These are phyloP conservation scores for Urocitellus parryii DNA, from an alignment of 2,113 vertebrate genomes.

Conservation along the genomic window DNA sequence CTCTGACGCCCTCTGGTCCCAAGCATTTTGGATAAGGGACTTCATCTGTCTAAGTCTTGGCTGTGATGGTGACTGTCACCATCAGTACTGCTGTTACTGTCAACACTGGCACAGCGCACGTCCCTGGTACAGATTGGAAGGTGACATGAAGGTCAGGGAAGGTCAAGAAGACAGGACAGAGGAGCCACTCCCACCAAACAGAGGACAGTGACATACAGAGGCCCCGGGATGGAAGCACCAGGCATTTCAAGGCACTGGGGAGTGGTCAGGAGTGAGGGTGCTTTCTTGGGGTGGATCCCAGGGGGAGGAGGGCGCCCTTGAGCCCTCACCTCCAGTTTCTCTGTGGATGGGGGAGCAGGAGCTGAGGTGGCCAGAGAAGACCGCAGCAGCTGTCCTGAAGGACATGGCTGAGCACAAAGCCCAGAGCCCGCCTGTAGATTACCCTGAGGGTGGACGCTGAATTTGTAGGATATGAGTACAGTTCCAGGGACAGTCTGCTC, in stretches of 20 bases:
- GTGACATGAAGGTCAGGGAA: no score
- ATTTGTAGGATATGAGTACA: background rate
- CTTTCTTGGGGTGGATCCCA: background rate
- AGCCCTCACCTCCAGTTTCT: background rate
- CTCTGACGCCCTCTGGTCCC: background rate
- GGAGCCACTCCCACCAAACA: background rate
- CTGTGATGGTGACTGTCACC: background rate
- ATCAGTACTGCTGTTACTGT: rapidly evolving
- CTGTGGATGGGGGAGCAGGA: background rate
- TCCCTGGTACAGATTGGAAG: background rate
- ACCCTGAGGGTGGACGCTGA: background rate
- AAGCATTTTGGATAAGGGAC: background rate
- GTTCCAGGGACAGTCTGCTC: background rate
- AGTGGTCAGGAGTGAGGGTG: background rate
- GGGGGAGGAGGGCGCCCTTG: background rate
- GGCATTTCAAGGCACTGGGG: no score
- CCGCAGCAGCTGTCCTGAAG: rapidly evolving
- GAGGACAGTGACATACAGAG: background rate
- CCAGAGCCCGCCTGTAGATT: background rate
- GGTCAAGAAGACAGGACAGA: background rate
- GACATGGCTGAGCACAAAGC: background rate
- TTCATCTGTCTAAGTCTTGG: background rate
- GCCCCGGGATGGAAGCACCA: background rate
- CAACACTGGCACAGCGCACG: rapidly evolving
- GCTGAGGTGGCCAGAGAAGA: background rate